These are phyloP conservation scores for Dinoponera quadriceps DNA, from an alignment of 1,140 invertebrate species.

Conservation along the genomic window DNA sequence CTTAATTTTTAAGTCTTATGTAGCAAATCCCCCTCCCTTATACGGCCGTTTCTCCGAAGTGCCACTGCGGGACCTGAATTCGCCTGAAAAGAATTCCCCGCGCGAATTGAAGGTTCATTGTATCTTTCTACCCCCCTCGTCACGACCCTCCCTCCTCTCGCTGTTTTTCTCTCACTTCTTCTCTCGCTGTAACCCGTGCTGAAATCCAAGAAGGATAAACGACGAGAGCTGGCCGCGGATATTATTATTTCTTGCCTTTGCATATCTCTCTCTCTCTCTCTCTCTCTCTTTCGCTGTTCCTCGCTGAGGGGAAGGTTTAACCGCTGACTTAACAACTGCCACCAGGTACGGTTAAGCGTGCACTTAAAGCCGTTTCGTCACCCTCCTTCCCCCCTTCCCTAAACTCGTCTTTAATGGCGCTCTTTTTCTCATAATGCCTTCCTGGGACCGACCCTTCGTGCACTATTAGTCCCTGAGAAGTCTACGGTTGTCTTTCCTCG, in stretches of 20 bases:
- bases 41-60: neutral
- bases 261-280: neutral
- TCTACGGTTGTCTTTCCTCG: slow-evolving; percentile 36
- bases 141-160: no score
- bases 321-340: slow-evolving; percentile 51
- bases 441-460: slow-evolving; percentile 49
- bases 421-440: slow-evolving; percentile 60
- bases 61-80: neutral
- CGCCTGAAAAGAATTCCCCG: neutral
- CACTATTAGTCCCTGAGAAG: slow-evolving; percentile 61
- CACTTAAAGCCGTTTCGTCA: slow-evolving; percentile 54
- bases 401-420: slow-evolving; percentile 60
- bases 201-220: slow-evolving; percentile 4
- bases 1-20: neutral
- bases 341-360: slow-evolving; percentile 55
- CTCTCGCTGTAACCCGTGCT: no score
- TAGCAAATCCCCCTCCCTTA: neutral
- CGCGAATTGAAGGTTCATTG: no score
- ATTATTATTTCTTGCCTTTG: slow-evolving; percentile 15
- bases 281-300: slow-evolving; percentile 9
- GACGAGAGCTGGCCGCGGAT: neutral
- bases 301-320: slow-evolving; percentile 33
- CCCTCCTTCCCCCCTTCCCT: no score
- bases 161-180: no score
- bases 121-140: no score